A percentile compares a stretch with the other conserved stretches of the same genome.
phyloP scores from a whole-genome alignment of 2,113 vertebrate genomes.

The Lepisosteus oculatus region DNA sequence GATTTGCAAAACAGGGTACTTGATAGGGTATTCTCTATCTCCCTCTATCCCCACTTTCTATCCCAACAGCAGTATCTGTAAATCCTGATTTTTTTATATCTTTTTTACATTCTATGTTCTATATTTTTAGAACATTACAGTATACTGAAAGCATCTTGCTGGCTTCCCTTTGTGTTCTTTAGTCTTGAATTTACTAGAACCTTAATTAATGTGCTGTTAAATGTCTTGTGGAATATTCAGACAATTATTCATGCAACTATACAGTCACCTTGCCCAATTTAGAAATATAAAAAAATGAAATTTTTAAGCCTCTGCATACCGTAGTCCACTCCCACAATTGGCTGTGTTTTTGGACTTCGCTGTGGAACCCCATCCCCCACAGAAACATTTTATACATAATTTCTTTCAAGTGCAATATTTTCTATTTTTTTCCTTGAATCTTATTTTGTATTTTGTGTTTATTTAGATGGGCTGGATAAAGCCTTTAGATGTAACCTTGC shows the following conservation, averaged over 20 bases:
- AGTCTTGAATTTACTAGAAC: too few species aligned
- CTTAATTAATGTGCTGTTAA: too few species aligned
- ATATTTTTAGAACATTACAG: too few species aligned
- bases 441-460: constrained; percentile 15
- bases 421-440: constrained; percentile 12
- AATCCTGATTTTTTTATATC: too few species aligned
- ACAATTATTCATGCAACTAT: constrained; percentile 50
- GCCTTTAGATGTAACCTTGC: constrained; percentile 38
- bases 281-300: constrained; percentile 21
- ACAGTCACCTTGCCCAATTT: constrained; percentile 48
- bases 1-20: too few species aligned
- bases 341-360: constrained; percentile 44
- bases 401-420: constrained; percentile 23
- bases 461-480: constrained; percentile 31
- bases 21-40: too few species aligned
- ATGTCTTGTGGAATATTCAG: constrained; percentile 20
- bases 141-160: too few species aligned
- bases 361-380: constrained; percentile 17
- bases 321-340: constrained; percentile 39
- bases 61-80: too few species aligned
- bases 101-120: too few species aligned
- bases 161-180: too few species aligned
- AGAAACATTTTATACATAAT: constrained; percentile 39
- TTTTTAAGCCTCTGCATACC: background rate
- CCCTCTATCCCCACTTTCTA: too few species aligned